phyloP scores from a whole-genome alignment of 2,113 vertebrate genomes.

The Myiozetetes cayanensis region DNA sequence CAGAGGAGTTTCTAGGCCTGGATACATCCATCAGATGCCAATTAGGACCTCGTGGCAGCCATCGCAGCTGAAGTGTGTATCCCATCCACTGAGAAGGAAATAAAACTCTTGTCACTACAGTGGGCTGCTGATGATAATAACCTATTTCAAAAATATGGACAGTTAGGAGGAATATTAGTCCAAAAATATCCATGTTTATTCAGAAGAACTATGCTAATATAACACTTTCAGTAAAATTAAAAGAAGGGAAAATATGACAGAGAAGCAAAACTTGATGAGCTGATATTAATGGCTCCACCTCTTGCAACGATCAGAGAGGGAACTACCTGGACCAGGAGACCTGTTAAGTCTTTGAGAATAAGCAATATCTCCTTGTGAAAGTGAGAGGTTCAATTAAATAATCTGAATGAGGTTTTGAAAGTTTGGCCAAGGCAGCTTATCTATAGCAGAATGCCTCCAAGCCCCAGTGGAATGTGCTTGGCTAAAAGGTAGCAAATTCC shows the following conservation, averaged over 20 bases:
- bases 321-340: neutral
- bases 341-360: slow-evolving; percentile 23
- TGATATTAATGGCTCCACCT: neutral
- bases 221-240: neutral
- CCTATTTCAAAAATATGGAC: neutral
- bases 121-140: neutral
- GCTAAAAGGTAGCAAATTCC: slow-evolving; percentile 15
- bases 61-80: neutral
- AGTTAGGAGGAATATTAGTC: neutral
- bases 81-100: neutral
- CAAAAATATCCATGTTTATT: neutral
- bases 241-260: neutral
- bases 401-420: slow-evolving; percentile 22
- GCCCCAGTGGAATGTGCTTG: neutral
- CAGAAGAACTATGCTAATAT: neutral
- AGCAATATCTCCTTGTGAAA: neutral
- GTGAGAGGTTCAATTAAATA: slow-evolving; percentile 14
- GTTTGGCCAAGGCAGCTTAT: neutral
- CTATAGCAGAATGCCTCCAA: neutral
- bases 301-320: neutral
- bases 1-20: neutral
- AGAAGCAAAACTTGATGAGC: neutral
- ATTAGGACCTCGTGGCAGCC: neutral
- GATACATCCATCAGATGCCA: neutral
- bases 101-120: neutral